Evolutionary conservation across 2,888 invertebrate genomes (phyloP), one percentile per base, ranked within the genome.

Genomic region (Punctoribates punctum): DNA sequence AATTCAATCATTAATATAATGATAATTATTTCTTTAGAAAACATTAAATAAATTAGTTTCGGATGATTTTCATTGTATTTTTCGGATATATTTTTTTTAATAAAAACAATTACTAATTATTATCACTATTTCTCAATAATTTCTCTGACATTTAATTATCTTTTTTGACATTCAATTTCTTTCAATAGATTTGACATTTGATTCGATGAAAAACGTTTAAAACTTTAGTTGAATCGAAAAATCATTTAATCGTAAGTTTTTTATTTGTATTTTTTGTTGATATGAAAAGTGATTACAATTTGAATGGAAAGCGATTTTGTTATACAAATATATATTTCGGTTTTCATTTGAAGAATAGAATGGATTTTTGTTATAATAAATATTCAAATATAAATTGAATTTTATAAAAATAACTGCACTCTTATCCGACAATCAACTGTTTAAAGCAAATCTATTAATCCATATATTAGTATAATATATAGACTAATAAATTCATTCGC

Each of bases 221-320:
- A 62, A 27, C 62, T 13, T 62, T 62, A 27, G 29, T 62, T 27
- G 54, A 54, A 2, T n/a, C 4, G 23, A 48, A 13, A n/a, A 23
- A 54, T 54, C 54, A 54, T 54, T 54, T 48, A 48, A 15, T 48
- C 48, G 17, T 48, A 48, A 48, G 48, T 20, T 54, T 54, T 54
- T 20, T 48, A 48, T 48, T 48, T 9, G 6, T 48, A 6, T 48
- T 5, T 48, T 48, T 48, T n/a, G 20, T 54, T 54, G 54, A 54
- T 54, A 8, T 20, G 23, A 54, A 54, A 20, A 20, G n/a, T 54
- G 20, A 20, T 54, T 20, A 23, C n/a, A 54, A 23, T 20, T 54
- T 48, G n/a, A n/a, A n/a, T n/a, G n/a, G n/a, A n/a, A n/a, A n/a
- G n/a, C n/a, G n/a, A n/a, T n/a, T n/a, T n/a, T n/a, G n/a, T n/a